phyloP scores from a whole-genome alignment of 2,888 invertebrate genomes.

The Chydorus sphaericus region DNA sequence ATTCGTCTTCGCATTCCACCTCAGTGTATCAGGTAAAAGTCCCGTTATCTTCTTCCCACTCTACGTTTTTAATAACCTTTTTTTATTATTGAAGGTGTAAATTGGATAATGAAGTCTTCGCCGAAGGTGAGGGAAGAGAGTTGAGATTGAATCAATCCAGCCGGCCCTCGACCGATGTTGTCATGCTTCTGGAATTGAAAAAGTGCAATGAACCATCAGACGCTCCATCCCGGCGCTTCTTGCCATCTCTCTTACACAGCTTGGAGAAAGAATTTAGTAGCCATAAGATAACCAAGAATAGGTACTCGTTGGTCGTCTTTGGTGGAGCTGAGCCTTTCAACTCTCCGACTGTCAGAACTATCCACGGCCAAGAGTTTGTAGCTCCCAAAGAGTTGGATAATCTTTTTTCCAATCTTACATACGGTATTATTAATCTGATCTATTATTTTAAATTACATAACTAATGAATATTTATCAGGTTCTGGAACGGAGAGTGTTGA shows the following conservation, averaged over 20 bases:
- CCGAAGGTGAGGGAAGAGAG: constrained; percentile 58
- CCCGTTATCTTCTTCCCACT: neutral
- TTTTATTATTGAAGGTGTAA: constrained; percentile 41
- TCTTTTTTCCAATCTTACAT: constrained; percentile 52
- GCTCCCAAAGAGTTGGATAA: constrained; percentile 41
- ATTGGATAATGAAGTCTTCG: constrained; percentile 50
- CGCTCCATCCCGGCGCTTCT: constrained; percentile 46
- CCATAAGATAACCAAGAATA: constrained; percentile 35
- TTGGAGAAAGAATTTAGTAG: constrained; percentile 52
- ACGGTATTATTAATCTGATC: constrained; percentile 34
- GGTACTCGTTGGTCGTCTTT: constrained; percentile 67
- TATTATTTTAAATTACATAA: neutral
- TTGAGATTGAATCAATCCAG: constrained; percentile 39
- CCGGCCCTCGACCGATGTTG: constrained; percentile 62
- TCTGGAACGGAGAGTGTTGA: constrained; percentile 49
- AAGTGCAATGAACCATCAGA: constrained; percentile 57
- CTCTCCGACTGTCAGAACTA: constrained; percentile 49
- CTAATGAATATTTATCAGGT: no score
- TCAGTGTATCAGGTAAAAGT: constrained; percentile 55
- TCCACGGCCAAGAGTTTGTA: constrained; percentile 53
- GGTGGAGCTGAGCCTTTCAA: constrained; percentile 62
- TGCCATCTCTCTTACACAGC: constrained; percentile 49
- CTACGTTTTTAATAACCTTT: neutral
- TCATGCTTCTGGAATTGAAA: constrained; percentile 77
- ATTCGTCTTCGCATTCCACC: constrained; percentile 66